phyloP scores from a whole-genome alignment of 2,888 invertebrate genomes.

The Drosophila helvetica region DNA sequence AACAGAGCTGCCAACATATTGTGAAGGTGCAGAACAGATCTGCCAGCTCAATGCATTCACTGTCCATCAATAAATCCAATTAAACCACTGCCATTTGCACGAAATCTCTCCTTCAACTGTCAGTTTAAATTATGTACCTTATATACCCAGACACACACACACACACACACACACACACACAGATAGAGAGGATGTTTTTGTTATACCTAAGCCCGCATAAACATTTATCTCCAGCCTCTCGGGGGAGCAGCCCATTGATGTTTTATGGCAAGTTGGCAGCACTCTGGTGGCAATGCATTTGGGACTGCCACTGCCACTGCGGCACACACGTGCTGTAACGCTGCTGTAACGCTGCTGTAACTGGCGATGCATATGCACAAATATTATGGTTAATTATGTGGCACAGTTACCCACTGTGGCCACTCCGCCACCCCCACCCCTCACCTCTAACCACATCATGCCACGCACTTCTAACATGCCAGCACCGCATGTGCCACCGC shows the following conservation, averaged over 20 bases:
- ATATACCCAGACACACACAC: no score
- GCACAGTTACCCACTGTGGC: slow-evolving; percentile 26
- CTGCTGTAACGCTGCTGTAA: slow-evolving; percentile 18
- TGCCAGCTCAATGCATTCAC: background rate
- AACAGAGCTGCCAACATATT: no score
- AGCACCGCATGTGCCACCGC: slow-evolving; percentile 9
- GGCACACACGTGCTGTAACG: background rate
- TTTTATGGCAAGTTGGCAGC: background rate
- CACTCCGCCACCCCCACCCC: background rate
- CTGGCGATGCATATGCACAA: slow-evolving; percentile 48
- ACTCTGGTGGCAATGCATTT: background rate
- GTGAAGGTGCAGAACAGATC: no score
- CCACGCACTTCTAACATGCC: background rate
- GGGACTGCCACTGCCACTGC: background rate
- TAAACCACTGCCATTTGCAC: background rate
- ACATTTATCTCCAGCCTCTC: background rate
- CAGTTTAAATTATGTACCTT: background rate
- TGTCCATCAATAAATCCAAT: background rate
- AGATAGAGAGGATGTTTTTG: background rate
- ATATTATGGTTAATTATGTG: slow-evolving; percentile 47
- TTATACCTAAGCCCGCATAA: background rate
- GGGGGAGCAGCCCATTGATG: background rate
- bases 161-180: no score
- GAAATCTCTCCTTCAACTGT: background rate
- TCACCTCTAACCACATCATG: no score